These are phyloP conservation scores for Ylistrum balloti DNA, from an alignment of 1,140 invertebrate genomes.

Conservation along the genomic window DNA sequence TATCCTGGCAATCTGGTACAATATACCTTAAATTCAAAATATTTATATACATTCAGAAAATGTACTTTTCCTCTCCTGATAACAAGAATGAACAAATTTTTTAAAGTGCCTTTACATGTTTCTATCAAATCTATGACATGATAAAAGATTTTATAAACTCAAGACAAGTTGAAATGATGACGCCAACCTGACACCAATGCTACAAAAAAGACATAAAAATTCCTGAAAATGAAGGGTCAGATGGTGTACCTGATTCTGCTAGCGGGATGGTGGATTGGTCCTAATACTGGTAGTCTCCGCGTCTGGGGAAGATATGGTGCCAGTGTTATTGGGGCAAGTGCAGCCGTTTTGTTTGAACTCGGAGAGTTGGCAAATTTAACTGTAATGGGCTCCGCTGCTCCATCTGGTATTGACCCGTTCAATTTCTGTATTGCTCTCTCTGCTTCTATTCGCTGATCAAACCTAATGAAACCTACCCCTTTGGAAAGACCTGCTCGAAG, in stretches of 20 bases:
- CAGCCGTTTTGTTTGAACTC: conserved; percentile 80
- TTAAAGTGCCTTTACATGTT: no score
- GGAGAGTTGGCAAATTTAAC: conserved; percentile 99
- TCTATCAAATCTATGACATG: no score
- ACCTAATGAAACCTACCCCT: conserved; percentile 99
- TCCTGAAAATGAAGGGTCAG: background rate
- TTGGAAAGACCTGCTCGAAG: conserved; percentile 93
- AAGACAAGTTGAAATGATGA: background rate
- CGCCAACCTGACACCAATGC: background rate
- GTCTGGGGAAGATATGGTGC: conserved; percentile 90
- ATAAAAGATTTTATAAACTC: no score
- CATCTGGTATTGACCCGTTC: conserved; percentile 97
- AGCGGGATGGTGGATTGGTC: conserved; percentile 94
- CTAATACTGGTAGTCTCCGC: conserved; percentile 88
- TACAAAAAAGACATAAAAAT: no score
- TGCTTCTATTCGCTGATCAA: conserved; percentile 98
- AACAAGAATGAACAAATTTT: no score
- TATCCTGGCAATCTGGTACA: no score
- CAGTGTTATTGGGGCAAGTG: conserved; percentile 82
- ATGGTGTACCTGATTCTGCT: conserved; percentile 92
- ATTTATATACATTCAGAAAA: no score
- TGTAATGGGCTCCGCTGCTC: conserved; percentile 96
- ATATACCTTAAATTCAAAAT: no score
- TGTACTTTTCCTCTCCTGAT: no score
- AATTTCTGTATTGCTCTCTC: conserved; percentile 98